A percentile compares a stretch with the other conserved stretches of the same genome.
These are phyloP conservation scores for Bryconaethiops microstoma DNA, from an alignment of 2,797 vertebrate species.

Conservation along the genomic window DNA sequence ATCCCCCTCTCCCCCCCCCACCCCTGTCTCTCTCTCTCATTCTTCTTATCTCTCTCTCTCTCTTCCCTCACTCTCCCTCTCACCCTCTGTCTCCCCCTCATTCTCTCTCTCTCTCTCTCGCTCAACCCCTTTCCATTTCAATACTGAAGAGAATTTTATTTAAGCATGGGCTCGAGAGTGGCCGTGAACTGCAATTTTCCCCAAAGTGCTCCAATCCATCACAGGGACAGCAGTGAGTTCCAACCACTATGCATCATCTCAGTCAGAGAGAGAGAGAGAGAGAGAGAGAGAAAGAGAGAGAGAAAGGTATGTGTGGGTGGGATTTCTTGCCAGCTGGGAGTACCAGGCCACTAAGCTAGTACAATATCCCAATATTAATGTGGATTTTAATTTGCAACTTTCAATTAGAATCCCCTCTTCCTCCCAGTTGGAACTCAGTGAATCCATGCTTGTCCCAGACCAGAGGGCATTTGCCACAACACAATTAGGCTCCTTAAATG, in stretches of 20 bases:
- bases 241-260: conserved; percentile 47
- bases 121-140: conserved; percentile 30
- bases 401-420: conserved; percentile 33
- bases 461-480: neutral
- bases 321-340: conserved; percentile 40
- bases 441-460: neutral
- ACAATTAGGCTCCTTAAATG: conserved; percentile 18
- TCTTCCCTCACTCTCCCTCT: neutral
- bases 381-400: conserved; percentile 51
- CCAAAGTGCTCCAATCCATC: conserved; percentile 59
- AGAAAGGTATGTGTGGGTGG: conserved; percentile 15
- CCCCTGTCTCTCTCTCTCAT: conserved; percentile 16
- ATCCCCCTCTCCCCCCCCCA: conserved; percentile 11
- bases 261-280: conserved; percentile 40
- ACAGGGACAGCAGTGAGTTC: conserved; percentile 51
- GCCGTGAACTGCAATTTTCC: conserved; percentile 58
- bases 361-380: conserved; percentile 50
- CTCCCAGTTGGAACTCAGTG: conserved; percentile 7
- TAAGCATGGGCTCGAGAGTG: conserved; percentile 49
- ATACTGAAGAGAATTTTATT: conserved; percentile 60
- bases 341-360: conserved; percentile 28
- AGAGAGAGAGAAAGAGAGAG: conserved; percentile 39
- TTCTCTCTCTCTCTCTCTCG: conserved; percentile 21
- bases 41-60: conserved; percentile 18
- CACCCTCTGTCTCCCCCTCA: conserved; percentile 23